These are phyloP conservation scores for Oceanodroma tethys DNA, from an alignment of 2,113 vertebrate genomes.

Conservation along the genomic window DNA sequence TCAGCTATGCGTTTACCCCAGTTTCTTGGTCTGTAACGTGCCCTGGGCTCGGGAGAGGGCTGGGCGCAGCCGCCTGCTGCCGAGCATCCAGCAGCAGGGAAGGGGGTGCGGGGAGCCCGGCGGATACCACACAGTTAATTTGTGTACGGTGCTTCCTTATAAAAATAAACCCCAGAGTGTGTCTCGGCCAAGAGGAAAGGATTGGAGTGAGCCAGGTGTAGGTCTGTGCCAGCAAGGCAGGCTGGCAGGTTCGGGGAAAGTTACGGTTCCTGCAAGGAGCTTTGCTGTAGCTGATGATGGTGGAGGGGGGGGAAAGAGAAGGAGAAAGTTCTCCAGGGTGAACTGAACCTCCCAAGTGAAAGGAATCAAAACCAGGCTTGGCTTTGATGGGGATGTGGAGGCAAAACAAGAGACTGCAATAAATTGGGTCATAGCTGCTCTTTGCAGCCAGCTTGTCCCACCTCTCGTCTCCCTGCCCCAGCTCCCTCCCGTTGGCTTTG, in stretches of 20 bases:
- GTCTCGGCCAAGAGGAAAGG: neutral
- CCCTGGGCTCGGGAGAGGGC: neutral
- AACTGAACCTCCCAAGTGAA: neutral
- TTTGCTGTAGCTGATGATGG: neutral
- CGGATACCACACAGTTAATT: neutral
- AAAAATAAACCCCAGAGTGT: neutral
- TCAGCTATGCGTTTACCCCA: neutral
- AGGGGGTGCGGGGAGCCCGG: neutral
- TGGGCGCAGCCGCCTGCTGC: neutral
- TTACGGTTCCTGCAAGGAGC: accelerated
- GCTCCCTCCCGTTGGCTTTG: neutral
- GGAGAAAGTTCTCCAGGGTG: neutral
- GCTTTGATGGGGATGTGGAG: neutral
- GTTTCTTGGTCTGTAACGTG: neutral
- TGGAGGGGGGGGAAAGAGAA: neutral
- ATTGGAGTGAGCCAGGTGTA: neutral
- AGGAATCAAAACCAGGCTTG: neutral
- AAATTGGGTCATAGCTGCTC: neutral
- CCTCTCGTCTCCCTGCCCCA: neutral
- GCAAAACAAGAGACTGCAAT: neutral
- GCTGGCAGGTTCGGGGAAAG: neutral
- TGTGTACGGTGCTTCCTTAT: accelerated
- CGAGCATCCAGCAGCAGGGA: neutral
- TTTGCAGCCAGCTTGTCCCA: neutral
- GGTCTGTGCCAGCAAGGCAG: neutral